phyloP scores from a whole-genome alignment of 2,888 invertebrate genomes.

The Dichetophora obliterata region DNA sequence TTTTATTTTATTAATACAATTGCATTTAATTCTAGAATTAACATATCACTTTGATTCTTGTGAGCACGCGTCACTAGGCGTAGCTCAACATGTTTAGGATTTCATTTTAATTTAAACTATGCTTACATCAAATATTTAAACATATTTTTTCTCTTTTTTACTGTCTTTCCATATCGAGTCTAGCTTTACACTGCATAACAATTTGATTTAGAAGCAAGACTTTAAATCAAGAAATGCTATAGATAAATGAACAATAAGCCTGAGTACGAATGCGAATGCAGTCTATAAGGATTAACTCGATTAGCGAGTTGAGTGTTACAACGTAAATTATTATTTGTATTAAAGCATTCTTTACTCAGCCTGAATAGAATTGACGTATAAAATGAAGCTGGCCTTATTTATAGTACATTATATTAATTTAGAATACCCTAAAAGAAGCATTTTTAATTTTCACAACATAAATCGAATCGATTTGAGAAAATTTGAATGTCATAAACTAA shows the following conservation, averaged over 20 bases:
- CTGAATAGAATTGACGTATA: background rate
- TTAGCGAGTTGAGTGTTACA: background rate
- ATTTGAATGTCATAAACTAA: background rate
- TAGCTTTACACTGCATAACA: no score
- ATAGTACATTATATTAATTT: background rate
- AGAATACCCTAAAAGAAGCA: background rate
- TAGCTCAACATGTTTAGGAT: background rate
- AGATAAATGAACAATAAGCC: conserved; percentile 24
- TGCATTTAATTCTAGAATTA: background rate
- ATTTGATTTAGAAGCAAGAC: no score
- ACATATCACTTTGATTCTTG: background rate
- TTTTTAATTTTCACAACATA: background rate
- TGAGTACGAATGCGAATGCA: conserved; percentile 41
- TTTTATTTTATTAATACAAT: background rate
- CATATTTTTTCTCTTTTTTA: background rate
- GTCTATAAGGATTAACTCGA: conserved; percentile 22
- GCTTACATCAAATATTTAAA: background rate
- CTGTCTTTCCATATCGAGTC: no score
- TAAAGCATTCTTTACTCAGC: background rate
- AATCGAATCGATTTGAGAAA: background rate
- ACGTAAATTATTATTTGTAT: background rate
- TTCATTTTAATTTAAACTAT: background rate
- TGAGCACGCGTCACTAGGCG: background rate
- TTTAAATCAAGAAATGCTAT: background rate
- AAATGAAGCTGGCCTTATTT: background rate